Evolutionary conservation across 30 jellyfish, hydroid and myxozoan species (phyloP), one percentile per base, ranked within the genome.

Genomic region (Aurelia aurita complex sp. Pacific): DNA sequence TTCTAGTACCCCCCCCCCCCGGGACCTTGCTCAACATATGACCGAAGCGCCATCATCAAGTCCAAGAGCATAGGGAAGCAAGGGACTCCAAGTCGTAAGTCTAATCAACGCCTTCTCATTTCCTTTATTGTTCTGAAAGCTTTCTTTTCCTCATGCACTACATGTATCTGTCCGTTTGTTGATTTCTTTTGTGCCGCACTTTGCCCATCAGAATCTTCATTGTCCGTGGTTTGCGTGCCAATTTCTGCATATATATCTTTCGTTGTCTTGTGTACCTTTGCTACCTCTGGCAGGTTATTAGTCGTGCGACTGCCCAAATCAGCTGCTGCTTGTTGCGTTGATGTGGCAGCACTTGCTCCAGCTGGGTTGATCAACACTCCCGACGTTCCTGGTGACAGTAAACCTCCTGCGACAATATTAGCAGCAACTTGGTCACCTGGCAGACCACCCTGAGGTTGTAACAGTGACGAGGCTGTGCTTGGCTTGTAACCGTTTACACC

Each of bases 161-260:
- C 57, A 46, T 46, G 13, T 9, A 46, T 8, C 57, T 46, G 57
- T 46, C 57, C 57, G 2, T 46, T 46, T 7, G 13, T 46, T 46
- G 57, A 46, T 14, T 46, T 46, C 57, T 61, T 23, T 61, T 61
- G 34, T 61, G 36, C 70, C 2, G 34, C 70, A 61, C 11, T 61
- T 23, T 61, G 70, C 34, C 36, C 70, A 61, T 61, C 36, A 13
- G 57, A 46, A 46, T 77, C 77, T 5, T 60, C 87, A 6, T 79
- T 32, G 46, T 60, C 74, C 11, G 29, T 52, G 4, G 87, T 86
- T 4, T 86, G 85, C 2, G 93, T 50, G 33, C 93, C 93, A 43
- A 84, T 84, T 54, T 84, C 93, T 10, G 93, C 93, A 46, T 84
- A 84, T 1, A 84, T 64, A 63, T 84, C 93, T 12, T 84, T 84